phyloP scores from a whole-genome alignment of 2,113 vertebrate species.

The Nycticryphes semicollaris region DNA sequence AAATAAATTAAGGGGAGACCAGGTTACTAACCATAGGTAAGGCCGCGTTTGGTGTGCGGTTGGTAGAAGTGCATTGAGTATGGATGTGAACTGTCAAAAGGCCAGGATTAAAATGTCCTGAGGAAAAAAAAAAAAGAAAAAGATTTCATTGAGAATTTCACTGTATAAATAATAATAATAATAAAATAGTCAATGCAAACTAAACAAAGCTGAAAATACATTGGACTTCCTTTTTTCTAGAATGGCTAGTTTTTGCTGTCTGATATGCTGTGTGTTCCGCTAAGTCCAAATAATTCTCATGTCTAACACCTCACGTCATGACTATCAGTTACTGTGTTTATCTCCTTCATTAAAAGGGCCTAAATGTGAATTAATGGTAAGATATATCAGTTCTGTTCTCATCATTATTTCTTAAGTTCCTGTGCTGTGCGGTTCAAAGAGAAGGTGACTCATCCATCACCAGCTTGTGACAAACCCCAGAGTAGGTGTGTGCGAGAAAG shows the following conservation, averaged over 20 bases:
- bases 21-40: not conserved
- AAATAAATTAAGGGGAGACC: not conserved
- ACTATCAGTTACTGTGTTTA: conserved; percentile 19
- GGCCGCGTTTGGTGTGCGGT: not conserved
- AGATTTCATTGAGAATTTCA: not conserved
- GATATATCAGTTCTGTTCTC: not conserved
- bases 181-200: not conserved
- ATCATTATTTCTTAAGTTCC: not conserved
- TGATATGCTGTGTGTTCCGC: not conserved
- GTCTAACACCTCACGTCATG: not conserved
- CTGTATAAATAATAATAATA: not conserved
- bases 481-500: not conserved
- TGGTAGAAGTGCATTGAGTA: not conserved
- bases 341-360: not conserved
- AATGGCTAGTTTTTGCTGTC: not conserved
- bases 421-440: not conserved
- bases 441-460: conserved; percentile 25
- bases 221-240: not conserved
- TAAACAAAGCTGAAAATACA: not conserved
- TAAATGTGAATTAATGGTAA: not conserved
- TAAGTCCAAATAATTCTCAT: not conserved
- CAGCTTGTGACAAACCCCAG: not conserved
- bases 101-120: not conserved
- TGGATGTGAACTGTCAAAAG: not conserved
- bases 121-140: not conserved